Conservation (phyloP, 2,797 vertebrate genomes). For the Ataeniobius toweri region DNA sequence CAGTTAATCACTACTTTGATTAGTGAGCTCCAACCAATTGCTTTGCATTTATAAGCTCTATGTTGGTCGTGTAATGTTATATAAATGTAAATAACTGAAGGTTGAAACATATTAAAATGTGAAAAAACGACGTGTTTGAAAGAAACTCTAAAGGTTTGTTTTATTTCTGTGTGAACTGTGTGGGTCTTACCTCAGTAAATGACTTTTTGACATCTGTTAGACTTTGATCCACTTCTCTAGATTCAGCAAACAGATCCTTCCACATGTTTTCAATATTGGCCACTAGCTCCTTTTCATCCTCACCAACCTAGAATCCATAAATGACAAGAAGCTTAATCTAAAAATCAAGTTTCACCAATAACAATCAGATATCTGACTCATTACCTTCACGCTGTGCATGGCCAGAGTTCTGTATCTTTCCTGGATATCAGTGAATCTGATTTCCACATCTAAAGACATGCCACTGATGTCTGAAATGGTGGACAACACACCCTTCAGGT, state of each 20-base stretch:
- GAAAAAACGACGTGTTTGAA: no score
- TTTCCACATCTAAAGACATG: constrained; percentile 87
- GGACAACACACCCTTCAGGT: constrained; percentile 87
- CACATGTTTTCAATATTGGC: constrained; percentile 79
- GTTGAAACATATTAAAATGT: not conserved
- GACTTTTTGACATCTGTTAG: constrained; percentile 86
- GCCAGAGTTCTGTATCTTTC: constrained; percentile 90
- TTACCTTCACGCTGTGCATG: constrained; percentile 86
- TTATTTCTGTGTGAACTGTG: not conserved
- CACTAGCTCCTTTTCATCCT: constrained; percentile 80
- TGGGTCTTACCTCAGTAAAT: constrained; percentile 84
- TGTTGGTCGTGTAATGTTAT: not conserved
- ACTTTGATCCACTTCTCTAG: constrained; percentile 79
- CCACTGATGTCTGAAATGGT: constrained; percentile 85
- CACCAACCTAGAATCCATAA: constrained; percentile 72
- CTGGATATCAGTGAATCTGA: constrained; percentile 84
- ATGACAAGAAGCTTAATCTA: not conserved
- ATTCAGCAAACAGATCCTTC: constrained; percentile 82
- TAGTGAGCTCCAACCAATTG: not conserved
- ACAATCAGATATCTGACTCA: constrained; percentile 31
- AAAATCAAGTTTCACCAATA: constrained; percentile 8
- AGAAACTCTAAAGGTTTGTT: no score
- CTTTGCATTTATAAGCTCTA: not conserved
- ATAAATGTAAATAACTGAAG: not conserved
- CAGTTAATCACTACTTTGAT: not conserved